A percentile compares a stretch with the other conserved stretches of the same genome.
These are phyloP conservation scores for Mormyrops boulengeri DNA, from an alignment of 2,797 vertebrate genomes.

Conservation along the genomic window DNA sequence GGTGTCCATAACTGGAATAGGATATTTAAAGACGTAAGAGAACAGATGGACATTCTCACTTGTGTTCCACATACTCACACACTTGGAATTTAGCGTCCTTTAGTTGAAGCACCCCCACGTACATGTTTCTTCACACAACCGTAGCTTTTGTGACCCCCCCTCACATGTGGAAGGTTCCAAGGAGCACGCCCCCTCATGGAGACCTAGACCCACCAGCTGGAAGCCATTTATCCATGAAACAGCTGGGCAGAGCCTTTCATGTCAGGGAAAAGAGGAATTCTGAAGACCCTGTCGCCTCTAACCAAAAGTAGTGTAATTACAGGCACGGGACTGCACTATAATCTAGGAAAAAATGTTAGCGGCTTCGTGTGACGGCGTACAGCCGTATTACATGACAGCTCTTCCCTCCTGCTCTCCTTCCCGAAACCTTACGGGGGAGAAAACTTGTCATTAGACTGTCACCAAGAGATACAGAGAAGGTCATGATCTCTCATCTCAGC, in stretches of 20 bases:
- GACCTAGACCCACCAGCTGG: conserved; percentile 11
- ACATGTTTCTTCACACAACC: background rate
- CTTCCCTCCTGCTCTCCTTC: background rate
- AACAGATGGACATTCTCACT: background rate
- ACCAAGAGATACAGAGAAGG: background rate
- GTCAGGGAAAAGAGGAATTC: conserved; percentile 19
- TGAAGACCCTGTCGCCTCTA: conserved; percentile 10
- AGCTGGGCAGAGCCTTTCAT: conserved; percentile 21
- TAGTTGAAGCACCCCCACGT: background rate
- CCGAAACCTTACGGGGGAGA: conserved; percentile 11
- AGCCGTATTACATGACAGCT: background rate
- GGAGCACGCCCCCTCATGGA: background rate
- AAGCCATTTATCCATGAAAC: conserved; percentile 14
- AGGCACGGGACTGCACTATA: conserved; percentile 14
- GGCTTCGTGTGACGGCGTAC: background rate
- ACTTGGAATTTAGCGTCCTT: background rate
- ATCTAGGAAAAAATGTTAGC: background rate
- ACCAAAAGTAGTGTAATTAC: conserved; percentile 18
- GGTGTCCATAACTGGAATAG: background rate
- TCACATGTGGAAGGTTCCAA: conserved; percentile 11
- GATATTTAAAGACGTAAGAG: background rate
- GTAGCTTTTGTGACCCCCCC: background rate
- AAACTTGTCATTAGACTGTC: conserved; percentile 13
- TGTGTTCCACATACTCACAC: background rate
- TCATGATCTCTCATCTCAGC: background rate